Conservation (phyloP, 1,140 invertebrate species). For the Chrysopa pallens region DNA sequence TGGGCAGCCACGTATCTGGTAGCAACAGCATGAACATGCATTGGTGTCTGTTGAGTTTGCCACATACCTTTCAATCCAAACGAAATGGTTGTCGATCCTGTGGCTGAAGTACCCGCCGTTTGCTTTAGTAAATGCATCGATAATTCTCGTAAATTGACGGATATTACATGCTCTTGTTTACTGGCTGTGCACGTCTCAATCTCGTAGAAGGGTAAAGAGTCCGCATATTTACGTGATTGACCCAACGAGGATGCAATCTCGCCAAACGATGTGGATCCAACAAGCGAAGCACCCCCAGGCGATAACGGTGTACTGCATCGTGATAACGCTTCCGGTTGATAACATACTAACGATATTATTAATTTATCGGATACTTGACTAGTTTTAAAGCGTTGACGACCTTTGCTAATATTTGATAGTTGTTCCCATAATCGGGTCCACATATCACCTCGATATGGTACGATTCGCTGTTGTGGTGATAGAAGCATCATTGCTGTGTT, state of each 20-base stretch:
- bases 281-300: conserved; percentile 31
- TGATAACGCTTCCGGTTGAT: conserved; percentile 70
- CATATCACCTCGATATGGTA: conserved; percentile 58
- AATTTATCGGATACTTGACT: conserved; percentile 55
- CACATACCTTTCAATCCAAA: conserved; percentile 22
- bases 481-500: conserved; percentile 66
- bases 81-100: conserved; percentile 24
- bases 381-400: conserved; percentile 41
- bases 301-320: conserved; percentile 67
- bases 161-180: conserved; percentile 71
- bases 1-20: conserved; percentile 63
- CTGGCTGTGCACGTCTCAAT: conserved; percentile 71
- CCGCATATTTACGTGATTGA: conserved; percentile 20
- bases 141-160: conserved; percentile 63
- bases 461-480: conserved; percentile 57
- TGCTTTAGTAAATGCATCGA: conserved; percentile 66
- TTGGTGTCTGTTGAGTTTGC: conserved; percentile 31
- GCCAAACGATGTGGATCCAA: conserved; percentile 23
- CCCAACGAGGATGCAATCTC: conserved; percentile 26
- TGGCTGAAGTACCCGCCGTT: conserved; percentile 26
- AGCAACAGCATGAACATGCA: conserved; percentile 62
- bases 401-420: conserved; percentile 32
- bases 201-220: conserved; percentile 57
- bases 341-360: conserved; percentile 56
- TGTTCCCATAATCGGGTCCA: conserved; percentile 68